A percentile compares a stretch with the other conserved stretches of the same genome.
Evolutionary conservation across 2,888 invertebrate species (phyloP).

Genomic region (Hirtodrosophila confusa): DNA sequence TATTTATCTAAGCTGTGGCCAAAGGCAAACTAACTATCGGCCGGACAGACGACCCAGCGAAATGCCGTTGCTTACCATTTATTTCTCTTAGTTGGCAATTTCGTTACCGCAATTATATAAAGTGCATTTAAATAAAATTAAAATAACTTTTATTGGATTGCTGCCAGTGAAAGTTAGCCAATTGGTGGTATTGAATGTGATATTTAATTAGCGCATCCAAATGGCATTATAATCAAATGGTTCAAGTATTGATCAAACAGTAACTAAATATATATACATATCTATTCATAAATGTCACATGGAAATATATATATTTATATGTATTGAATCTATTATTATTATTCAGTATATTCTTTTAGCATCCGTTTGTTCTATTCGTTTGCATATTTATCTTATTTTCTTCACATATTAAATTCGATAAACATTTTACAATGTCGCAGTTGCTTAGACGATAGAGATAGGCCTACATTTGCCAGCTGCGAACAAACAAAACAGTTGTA

Average conservation of each 20-base stretch:
- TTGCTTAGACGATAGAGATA: neutral
- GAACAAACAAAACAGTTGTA: conserved; percentile 19
- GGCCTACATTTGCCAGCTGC: conserved; percentile 6
- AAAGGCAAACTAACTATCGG: conserved; percentile 4
- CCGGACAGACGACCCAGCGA: conserved; percentile 5
- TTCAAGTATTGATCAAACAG: neutral
- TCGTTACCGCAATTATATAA: conserved; percentile 36
- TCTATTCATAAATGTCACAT: neutral
- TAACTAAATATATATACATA: neutral
- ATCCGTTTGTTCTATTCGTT: no score
- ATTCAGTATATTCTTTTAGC: no score
- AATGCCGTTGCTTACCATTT: conserved; percentile 38
- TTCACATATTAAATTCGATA: neutral
- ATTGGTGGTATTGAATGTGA: conserved; percentile 50
- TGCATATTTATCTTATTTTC: no score
- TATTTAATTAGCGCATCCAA: conserved; percentile 11
- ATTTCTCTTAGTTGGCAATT: conserved; percentile 44
- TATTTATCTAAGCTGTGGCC: conserved; percentile 32
- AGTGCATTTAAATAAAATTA: conserved; percentile 51
- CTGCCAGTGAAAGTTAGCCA: conserved; percentile 33
- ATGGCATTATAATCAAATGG: neutral
- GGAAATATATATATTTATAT: neutral
- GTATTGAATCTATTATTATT: no score
- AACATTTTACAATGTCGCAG: conserved; percentile 3
- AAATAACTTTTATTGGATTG: conserved; percentile 10